Evolutionary conservation across 2,888 invertebrate species (phyloP), one percentile per base, ranked within the genome.

Genomic region (Syrista parreyssii): DNA sequence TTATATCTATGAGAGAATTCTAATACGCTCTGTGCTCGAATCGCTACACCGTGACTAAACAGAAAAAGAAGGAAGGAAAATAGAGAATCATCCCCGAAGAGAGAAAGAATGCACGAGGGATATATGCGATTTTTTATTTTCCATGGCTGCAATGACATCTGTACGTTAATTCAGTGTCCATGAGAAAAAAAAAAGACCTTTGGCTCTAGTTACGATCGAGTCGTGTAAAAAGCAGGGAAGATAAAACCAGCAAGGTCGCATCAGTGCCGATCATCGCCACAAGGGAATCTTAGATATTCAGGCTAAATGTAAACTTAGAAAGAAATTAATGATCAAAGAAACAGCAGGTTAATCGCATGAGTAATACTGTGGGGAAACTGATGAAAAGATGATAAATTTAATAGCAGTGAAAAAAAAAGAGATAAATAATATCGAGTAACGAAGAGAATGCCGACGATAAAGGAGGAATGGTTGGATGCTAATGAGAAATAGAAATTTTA

Each of bases 11-110:
- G 71, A 71, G 31, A 71, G 31, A 71, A 31, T 12, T 71, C 33
- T 71, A 23, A 55, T 55, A 23, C 23, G 9, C 9, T 23, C 23
- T 23, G 55, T 55, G 55, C 55, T 55, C 55, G 55, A 55, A 55
- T 55, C 23, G 55, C 55, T 23, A 55, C 23, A 55, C 23, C 55
- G 23, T 55, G 83, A 79, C 83, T 82, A 82, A 83, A 87, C 79
- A 82, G 82, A 82, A 80, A 76, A 71, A 78, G 75, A 74, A 75
- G 77, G 75, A 75, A 77, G 76, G 71, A 76, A 77, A 68, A 75
- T 55, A 34, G 23, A 55, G 23, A 55, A 55, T 55, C 23, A 23
- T 55, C 23, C 23, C 15, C 23, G 23, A 55, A 1, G 9, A 55
- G 55, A 55, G 9, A 55, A 15, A 55, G 40, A 23, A 55, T 2